phyloP scores from a whole-genome alignment of 2,888 invertebrate species.

The Drosophila emarginata region DNA sequence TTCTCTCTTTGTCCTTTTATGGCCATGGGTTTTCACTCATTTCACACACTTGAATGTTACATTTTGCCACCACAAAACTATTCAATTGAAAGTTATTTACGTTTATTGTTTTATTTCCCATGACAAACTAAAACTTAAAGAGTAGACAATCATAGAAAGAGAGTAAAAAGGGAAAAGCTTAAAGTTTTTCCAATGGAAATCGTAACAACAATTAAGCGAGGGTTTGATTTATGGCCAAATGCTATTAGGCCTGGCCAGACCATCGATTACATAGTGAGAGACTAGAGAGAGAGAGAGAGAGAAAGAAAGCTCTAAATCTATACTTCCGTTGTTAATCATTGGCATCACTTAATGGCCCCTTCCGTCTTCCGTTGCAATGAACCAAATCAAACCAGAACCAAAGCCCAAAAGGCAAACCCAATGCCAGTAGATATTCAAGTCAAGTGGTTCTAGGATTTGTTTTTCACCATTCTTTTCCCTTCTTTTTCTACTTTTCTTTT shows the following conservation, averaged over 20 bases:
- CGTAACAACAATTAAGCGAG: slow-evolving; percentile 45
- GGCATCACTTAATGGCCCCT: slow-evolving; percentile 82
- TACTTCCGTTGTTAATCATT: slow-evolving; percentile 82
- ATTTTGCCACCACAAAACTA: slow-evolving; percentile 75
- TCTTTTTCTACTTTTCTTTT: neutral
- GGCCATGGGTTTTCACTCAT: slow-evolving; percentile 39
- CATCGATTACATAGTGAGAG: slow-evolving; percentile 68
- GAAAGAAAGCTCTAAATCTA: slow-evolving; percentile 73
- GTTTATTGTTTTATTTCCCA: slow-evolving; percentile 70
- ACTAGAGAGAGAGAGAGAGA: slow-evolving; percentile 46
- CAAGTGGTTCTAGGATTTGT: slow-evolving; percentile 45
- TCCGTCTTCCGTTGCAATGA: slow-evolving; percentile 72
- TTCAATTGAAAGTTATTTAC: slow-evolving; percentile 78
- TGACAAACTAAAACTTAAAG: slow-evolving; percentile 11
- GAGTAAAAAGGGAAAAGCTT: neutral
- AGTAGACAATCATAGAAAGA: neutral
- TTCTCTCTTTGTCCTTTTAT: slow-evolving; percentile 37
- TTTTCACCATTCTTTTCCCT: neutral
- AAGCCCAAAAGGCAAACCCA: slow-evolving; percentile 10
- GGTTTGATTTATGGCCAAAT: slow-evolving; percentile 70
- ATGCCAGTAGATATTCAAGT: slow-evolving; percentile 26
- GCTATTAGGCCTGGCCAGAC: slow-evolving; percentile 63
- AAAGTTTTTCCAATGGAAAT: neutral
- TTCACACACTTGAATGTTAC: slow-evolving; percentile 46
- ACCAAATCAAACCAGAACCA: slow-evolving; percentile 34